phyloP scores from a whole-genome alignment of 2,797 vertebrate genomes.

The Erithacus rubecula region DNA sequence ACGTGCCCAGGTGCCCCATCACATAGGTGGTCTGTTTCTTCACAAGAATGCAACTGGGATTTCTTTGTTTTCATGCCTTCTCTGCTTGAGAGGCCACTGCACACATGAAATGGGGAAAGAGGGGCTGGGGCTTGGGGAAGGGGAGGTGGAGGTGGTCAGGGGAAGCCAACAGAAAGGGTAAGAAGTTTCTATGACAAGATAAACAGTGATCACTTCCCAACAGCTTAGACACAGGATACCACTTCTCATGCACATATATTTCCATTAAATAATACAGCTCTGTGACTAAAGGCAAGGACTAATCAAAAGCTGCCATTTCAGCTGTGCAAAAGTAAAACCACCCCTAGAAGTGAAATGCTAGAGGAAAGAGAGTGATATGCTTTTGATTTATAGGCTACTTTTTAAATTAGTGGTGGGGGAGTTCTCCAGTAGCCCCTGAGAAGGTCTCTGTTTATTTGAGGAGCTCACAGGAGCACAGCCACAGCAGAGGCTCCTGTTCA shows the following conservation, averaged over 20 bases:
- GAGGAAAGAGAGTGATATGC: background rate
- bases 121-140: background rate
- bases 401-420: background rate
- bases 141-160: background rate
- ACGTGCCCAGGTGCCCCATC: background rate
- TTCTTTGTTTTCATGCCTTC: slow-evolving; percentile 13
- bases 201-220: background rate
- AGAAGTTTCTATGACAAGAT: background rate
- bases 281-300: background rate
- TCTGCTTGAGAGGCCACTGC: background rate
- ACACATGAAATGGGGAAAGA: background rate
- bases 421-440: background rate
- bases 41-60: background rate
- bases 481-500: background rate
- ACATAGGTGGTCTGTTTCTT: slow-evolving; percentile 22
- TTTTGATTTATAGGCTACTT: slow-evolving; percentile 37
- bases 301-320: slow-evolving; percentile 25
- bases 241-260: background rate
- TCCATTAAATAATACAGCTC: slow-evolving; percentile 16
- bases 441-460: slow-evolving; percentile 50
- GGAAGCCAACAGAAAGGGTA: background rate
- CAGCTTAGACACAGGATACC: background rate
- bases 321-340: slow-evolving; percentile 15
- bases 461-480: background rate
- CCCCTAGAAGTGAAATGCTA: background rate